Evolutionary conservation across 2,888 invertebrate species (phyloP).

Genomic region (Drosophila kambysellisi): DNA sequence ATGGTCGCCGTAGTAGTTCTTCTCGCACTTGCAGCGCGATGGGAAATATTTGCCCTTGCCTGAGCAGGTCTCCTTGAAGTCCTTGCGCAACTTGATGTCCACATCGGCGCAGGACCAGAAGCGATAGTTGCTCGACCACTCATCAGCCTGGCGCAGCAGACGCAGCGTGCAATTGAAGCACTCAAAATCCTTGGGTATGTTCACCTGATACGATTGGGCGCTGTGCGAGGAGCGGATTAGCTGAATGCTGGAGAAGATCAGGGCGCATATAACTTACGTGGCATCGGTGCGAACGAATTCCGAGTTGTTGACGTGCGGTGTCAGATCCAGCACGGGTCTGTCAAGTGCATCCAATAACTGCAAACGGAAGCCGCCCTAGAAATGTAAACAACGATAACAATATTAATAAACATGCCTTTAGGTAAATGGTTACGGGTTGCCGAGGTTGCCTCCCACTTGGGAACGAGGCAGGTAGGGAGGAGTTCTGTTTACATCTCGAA

Average conservation of each 20-base stretch:
- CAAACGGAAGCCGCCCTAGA: conserved; percentile 95
- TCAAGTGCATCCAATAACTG: conserved; percentile 94
- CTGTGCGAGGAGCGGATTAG: conserved; percentile 85
- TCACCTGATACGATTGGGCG: conserved; percentile 92
- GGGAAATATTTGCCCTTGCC: conserved; percentile 93
- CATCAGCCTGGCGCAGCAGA: conserved; percentile 94
- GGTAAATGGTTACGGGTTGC: background rate
- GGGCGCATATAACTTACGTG: conserved; percentile 89
- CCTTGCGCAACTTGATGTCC: conserved; percentile 91
- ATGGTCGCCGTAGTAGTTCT: conserved; percentile 91
- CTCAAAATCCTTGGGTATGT: conserved; percentile 92
- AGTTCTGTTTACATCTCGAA: conserved; percentile 19
- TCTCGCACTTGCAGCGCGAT: conserved; percentile 92
- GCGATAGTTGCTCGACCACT: conserved; percentile 93
- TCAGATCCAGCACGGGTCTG: conserved; percentile 93
- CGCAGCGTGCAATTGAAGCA: conserved; percentile 96
- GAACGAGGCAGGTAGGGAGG: background rate
- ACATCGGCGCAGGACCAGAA: conserved; percentile 99
- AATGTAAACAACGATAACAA: conserved; percentile 51
- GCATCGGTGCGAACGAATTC: conserved; percentile 93
- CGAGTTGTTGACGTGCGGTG: conserved; percentile 91
- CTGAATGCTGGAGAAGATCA: background rate
- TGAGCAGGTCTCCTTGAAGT: conserved; percentile 93
- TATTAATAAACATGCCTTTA: conserved; percentile 23
- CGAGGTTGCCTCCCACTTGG: background rate